phyloP scores from a whole-genome alignment of 2,888 invertebrate species.

The Resseliella maxima region DNA sequence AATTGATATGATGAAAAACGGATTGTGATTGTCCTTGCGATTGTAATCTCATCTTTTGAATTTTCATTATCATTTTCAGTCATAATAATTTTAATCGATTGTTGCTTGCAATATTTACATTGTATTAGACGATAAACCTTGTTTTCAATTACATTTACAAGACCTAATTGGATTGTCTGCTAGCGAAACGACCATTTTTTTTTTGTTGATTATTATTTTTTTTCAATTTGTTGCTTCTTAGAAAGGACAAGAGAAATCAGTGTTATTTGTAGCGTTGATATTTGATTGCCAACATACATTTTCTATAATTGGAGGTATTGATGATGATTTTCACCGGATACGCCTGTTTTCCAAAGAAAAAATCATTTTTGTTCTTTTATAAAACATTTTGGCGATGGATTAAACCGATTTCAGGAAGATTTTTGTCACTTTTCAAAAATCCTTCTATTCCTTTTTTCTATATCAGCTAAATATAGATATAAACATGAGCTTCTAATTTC shows the following conservation, averaged over 20 bases:
- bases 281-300: neutral
- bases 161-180: constrained; percentile 41
- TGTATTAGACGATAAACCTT: neutral
- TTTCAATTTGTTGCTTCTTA: too few relatives aligned
- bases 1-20: constrained; percentile 5
- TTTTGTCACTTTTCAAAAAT: too few relatives aligned
- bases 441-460: too few relatives aligned
- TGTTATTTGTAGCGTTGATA: neutral
- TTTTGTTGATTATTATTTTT: neutral
- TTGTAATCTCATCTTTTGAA: neutral
- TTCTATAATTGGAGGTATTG: neutral
- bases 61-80: neutral
- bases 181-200: constrained; percentile 15
- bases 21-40: constrained; percentile 51
- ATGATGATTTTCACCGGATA: neutral
- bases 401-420: neutral
- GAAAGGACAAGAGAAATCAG: neutral
- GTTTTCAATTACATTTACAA: constrained; percentile 26
- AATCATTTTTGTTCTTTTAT: too few relatives aligned
- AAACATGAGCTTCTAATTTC: too few relatives aligned
- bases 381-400: neutral
- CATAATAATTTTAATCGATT: neutral
- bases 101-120: constrained; percentile 13
- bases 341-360: neutral
- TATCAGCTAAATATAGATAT: too few relatives aligned